Evolutionary conservation across 2,888 invertebrate species (phyloP).

Genomic region (Amphipoea oculea): DNA sequence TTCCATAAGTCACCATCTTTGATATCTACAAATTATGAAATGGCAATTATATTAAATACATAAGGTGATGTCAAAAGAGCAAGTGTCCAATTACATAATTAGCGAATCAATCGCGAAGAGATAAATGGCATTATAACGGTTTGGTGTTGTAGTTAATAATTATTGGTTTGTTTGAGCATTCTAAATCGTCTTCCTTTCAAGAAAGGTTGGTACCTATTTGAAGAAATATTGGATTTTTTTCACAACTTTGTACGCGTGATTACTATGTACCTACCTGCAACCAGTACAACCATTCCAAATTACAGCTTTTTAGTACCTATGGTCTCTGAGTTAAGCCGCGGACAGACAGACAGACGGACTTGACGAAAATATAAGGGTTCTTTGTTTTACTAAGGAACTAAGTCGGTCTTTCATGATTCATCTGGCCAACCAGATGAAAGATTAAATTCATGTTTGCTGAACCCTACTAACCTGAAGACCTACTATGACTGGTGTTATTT

Average conservation of each 20-base stretch:
- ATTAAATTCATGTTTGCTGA: background rate
- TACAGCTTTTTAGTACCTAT: no score
- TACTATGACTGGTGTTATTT: background rate
- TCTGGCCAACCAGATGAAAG: background rate
- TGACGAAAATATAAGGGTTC: background rate
- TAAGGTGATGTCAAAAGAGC: slow-evolving; percentile 25
- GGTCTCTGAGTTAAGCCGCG: no score
- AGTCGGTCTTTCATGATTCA: background rate
- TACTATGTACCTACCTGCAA: background rate
- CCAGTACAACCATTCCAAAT: no score
- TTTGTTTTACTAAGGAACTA: background rate
- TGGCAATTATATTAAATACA: slow-evolving; percentile 11
- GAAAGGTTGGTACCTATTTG: background rate
- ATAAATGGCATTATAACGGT: slow-evolving; percentile 6
- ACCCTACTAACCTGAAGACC: background rate
- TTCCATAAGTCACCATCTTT: slow-evolving; percentile 30
- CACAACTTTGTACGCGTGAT: background rate
- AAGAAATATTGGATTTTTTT: background rate
- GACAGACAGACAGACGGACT: no score
- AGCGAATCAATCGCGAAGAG: slow-evolving; percentile 21
- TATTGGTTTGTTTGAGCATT: background rate
- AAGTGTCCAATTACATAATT: slow-evolving; percentile 36
- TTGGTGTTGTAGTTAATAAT: background rate
- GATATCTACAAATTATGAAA: slow-evolving; percentile 38
- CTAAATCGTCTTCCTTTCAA: background rate